Base-by-base conservation (phyloP, 2,888 invertebrate species). In the Ophraella communa region DNA sequence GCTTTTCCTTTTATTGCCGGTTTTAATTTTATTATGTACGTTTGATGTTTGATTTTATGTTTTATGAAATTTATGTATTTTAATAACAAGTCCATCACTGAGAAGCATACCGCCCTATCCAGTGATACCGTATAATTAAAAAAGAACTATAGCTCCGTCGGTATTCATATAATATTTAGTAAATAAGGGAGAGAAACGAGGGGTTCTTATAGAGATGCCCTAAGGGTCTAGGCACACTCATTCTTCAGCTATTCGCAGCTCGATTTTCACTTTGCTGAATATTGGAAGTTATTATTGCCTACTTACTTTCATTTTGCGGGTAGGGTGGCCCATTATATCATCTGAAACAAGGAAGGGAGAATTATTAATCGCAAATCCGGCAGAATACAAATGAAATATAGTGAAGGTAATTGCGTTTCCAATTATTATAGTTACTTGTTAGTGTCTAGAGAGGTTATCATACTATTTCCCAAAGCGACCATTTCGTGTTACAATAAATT, bases 111-210 rank as follows among this genome's bases (percentile, higher is more conserved):
- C 62, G 65, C 68, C 69, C 70, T 65, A 55, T 65, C n/a, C n/a
- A 71, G 63, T 71, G 71, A 73, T 73, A 70, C 68, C 64, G 68
- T 65, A 74, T 76, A 77, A 76, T 75, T 77, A 76, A 75, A 76
- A 75, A 75, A 74, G 72, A 72, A 70, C 70, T 68, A 61, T 65
- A 66, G 66, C 70, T 71, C 71, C 69, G 73, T 73, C 64, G 73
- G 73, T 71, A 73, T 74, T 76, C 75, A 75, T 77, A 71, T 74
- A 77, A 75, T 75, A 75, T 77, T 76, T 74, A 76, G 72, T 71
- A 73, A 76, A 75, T 73, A 71, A 73, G 73, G 73, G 73, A 71
- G 69, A 63, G 72, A 60, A 65, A 65, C 11, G 52, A 59, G 65
- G 65, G 66, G 64, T 65, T 47, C 64, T 58, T 64, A 45, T 60